Evolutionary conservation across 2,797 vertebrate species (phyloP).

Genomic region (Ambastaia sidthimunki): DNA sequence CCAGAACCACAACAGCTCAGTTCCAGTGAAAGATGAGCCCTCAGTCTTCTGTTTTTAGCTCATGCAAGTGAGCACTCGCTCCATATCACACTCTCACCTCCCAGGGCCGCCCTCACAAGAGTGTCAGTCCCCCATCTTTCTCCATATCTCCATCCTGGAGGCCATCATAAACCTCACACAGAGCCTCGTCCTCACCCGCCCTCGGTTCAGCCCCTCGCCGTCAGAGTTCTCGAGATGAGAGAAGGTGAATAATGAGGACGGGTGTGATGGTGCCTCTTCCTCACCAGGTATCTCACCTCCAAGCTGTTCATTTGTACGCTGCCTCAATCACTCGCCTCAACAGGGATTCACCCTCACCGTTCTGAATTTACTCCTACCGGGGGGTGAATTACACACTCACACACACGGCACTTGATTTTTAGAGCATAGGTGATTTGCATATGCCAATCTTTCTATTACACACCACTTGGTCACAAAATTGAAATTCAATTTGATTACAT

Average conservation of each 20-base stretch:
- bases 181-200: conserved; percentile 27
- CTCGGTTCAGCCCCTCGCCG: conserved; percentile 26
- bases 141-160: conserved; percentile 56
- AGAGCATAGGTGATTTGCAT: conserved; percentile 74
- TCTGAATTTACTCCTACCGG: conserved; percentile 56
- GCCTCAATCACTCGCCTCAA: conserved; percentile 57
- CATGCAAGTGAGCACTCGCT: background rate
- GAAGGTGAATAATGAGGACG: conserved; percentile 56
- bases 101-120: conserved; percentile 5
- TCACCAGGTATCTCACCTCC: conserved; percentile 53
- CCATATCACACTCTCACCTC: conserved; percentile 44
- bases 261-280: conserved; percentile 58
- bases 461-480: conserved; percentile 70
- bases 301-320: conserved; percentile 59
- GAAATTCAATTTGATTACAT: conserved; percentile 81
- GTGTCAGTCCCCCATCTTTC: conserved; percentile 41
- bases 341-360: conserved; percentile 49
- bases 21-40: conserved; percentile 70
- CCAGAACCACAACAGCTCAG: conserved; percentile 57
- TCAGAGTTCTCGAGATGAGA: too few relatives aligned
- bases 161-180: conserved; percentile 30
- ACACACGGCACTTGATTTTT: conserved; percentile 54
- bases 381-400: conserved; percentile 51
- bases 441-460: conserved; percentile 68
- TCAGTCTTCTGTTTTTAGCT: conserved; percentile 65